Evolutionary conservation across 2,113 vertebrate species (phyloP).

Genomic region (Platanista minor): DNA sequence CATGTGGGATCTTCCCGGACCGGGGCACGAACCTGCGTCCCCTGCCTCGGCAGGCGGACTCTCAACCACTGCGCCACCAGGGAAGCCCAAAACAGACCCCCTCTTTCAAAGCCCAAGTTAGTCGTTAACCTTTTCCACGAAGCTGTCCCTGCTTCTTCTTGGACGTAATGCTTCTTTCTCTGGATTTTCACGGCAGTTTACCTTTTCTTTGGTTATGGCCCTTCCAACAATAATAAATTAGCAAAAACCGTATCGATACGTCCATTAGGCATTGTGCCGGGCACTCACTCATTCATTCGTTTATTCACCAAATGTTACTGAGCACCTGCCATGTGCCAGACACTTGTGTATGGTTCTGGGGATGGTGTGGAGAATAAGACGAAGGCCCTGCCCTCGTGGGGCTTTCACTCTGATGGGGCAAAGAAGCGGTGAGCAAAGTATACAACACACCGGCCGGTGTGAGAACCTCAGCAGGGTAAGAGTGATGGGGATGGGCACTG

Average conservation of each 20-base stretch:
- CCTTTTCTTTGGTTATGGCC: neutral
- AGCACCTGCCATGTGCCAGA: neutral
- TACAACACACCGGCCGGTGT: fast-evolving
- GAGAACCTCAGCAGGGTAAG: neutral
- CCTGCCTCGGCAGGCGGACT: too few species aligned
- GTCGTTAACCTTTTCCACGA: neutral
- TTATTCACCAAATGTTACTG: neutral
- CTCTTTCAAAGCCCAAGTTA: neutral
- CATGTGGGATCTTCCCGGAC: too few species aligned
- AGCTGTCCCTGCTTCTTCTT: neutral
- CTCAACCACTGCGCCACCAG: too few species aligned
- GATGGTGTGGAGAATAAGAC: neutral
- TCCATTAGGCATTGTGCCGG: neutral
- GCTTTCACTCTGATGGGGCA: neutral
- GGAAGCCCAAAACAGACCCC: neutral
- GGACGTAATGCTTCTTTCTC: neutral
- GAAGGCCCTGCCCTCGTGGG: neutral
- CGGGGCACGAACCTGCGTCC: too few species aligned
- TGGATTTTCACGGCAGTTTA: neutral
- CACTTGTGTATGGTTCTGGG: neutral
- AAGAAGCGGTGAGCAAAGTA: neutral
- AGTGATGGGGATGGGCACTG: neutral
- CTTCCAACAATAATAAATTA: neutral
- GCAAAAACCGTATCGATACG: fast-evolving
- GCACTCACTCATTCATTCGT: neutral